These are phyloP conservation scores for Hanleya hanleyi DNA, from an alignment of 2,888 invertebrate species.

Conservation along the genomic window DNA sequence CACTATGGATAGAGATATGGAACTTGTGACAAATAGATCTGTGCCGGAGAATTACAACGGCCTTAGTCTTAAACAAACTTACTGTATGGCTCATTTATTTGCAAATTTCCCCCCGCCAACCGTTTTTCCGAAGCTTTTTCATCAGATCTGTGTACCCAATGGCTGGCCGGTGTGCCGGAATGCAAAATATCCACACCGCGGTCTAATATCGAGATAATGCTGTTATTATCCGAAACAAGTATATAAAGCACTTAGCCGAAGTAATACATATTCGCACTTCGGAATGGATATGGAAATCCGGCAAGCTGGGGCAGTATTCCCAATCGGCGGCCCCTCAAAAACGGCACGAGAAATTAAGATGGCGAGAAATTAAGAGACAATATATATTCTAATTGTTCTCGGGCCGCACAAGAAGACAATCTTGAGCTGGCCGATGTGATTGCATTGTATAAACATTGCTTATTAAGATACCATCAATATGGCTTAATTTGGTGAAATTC, in stretches of 20 bases:
- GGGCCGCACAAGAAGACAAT: not conserved
- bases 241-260: slow-evolving; percentile 7
- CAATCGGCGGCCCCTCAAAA: not conserved
- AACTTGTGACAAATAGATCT: slow-evolving; percentile 7
- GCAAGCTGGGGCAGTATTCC: not conserved
- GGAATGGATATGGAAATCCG: not conserved
- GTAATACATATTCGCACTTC: slow-evolving; percentile 6
- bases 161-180: not conserved
- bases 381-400: slow-evolving; percentile 5
- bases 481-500: slow-evolving; percentile 3
- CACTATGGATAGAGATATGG: slow-evolving; percentile 1
- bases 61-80: slow-evolving; percentile 4
- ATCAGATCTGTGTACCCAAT: too few species aligned
- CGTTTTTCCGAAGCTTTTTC: too few species aligned
- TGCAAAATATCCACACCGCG: not conserved
- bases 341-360: slow-evolving; percentile 2
- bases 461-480: slow-evolving; percentile 10
- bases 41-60: not conserved
- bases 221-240: slow-evolving; percentile 4
- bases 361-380: not conserved
- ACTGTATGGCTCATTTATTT: slow-evolving; percentile 7
- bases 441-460: slow-evolving; percentile 7
- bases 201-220: slow-evolving; percentile 4
- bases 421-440: not conserved
- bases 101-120: slow-evolving; percentile 1